Base-by-base conservation (phyloP, 2,888 invertebrate species). In the Drosophila paucipuncta region DNA sequence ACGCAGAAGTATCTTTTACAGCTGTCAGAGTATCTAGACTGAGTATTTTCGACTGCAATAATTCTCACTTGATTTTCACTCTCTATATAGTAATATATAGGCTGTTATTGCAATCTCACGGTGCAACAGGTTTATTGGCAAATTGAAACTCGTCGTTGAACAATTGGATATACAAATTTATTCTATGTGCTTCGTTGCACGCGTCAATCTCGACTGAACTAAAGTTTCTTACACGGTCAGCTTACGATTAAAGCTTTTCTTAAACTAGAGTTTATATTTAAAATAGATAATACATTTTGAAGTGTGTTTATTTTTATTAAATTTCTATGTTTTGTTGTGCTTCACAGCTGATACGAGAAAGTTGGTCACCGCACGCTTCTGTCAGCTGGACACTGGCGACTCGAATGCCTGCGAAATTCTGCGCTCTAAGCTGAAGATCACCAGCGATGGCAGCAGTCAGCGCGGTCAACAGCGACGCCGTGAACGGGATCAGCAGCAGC, bases 331-430 rank as follows among this genome's bases (percentile, higher is more conserved):
- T 28, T 7, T 59, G 7, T 64, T 4, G 11, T 41, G 10, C 33
- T 49, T 49, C 31, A 28, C 70, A 92, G 92, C 88, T 25, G 73
- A 80, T 5, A 82, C 84, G 31, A 76, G 68, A 22, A 80, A 86
- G 73, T 72, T 91, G 73, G 91, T 93, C 0, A 93, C 92, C 2
- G 92, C 93, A 1, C 90, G 93, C 49, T 93, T 93, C 65, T 93
- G 93, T 68, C 93, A 93, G 77, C 82, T 93, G 58, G 91, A 93
- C 70, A 92, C 93, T 2, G 91, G 90, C 0, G 91, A 92, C 28
- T 92, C 93, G 50, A 89, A 93, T 80, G 92, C 93, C 28, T 93
- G 93, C 41, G 78, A 86, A 13, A 92, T 93, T 39, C 65, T 93
- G 37, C 83, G 90, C 18, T 83, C 80, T 25, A 92, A 92, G 75